Conservation (phyloP, 2,113 vertebrate species). For the Fukomys damarensis region DNA sequence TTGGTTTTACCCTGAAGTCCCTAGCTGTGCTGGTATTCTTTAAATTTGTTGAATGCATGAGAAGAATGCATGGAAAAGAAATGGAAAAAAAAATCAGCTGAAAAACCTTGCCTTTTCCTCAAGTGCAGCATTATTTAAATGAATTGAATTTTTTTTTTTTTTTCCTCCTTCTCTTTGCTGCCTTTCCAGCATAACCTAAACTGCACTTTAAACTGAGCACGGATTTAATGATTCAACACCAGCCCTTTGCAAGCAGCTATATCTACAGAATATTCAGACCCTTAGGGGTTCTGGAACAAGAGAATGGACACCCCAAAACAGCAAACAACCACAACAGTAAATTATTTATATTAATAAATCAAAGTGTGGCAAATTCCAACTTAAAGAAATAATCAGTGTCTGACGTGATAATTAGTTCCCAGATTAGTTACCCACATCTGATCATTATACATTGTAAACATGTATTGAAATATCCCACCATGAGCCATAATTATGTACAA, state of each 20-base stretch:
- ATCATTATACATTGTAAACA: background rate
- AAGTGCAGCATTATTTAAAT: conserved; percentile 70
- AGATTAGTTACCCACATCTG: background rate
- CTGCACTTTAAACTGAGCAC: conserved; percentile 53
- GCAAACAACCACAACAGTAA: background rate
- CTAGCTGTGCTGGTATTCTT: background rate
- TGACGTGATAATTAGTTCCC: background rate
- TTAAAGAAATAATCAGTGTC: background rate
- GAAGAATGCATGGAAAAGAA: conserved; percentile 27
- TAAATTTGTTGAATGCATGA: conserved; percentile 62
- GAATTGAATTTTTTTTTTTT: conserved; percentile 67
- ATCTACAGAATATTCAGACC: conserved; percentile 18
- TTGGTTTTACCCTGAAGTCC: background rate
- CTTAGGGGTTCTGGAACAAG: background rate
- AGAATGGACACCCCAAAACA: background rate
- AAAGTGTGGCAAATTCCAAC: background rate
- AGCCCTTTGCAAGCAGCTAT: conserved; percentile 35
- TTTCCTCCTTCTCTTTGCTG: background rate
- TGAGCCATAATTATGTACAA: background rate
- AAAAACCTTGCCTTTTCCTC: conserved; percentile 34
- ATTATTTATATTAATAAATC: background rate
- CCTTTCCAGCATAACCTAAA: conserved; percentile 62
- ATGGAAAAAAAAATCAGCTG: conserved; percentile 36
- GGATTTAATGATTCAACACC: conserved; percentile 67
- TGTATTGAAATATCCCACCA: background rate